A percentile compares a stretch with the other conserved stretches of the same genome.
Conservation (phyloP, 1,140 invertebrate species). For the Drosophila tristis region DNA sequence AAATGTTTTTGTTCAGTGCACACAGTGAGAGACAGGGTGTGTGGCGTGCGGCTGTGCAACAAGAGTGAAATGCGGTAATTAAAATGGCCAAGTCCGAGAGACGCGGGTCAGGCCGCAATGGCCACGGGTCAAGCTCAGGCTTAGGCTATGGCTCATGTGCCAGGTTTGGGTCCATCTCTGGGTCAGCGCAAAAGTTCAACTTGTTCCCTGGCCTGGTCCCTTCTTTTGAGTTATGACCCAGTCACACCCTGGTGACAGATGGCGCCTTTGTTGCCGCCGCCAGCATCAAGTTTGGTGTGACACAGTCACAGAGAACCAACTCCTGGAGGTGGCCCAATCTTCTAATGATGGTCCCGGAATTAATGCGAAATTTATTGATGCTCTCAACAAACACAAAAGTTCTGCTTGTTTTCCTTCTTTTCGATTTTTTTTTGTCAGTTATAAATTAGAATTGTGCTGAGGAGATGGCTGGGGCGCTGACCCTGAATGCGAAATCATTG, state of each 20-base stretch:
- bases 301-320: constrained; percentile 14
- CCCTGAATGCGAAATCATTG: constrained; percentile 48
- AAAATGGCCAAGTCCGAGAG: constrained; percentile 64
- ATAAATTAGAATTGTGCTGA: constrained; percentile 61
- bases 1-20: no score
- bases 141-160: background rate
- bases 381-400: constrained; percentile 47
- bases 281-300: constrained; percentile 53
- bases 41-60: constrained; percentile 17
- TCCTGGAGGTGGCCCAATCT: constrained; percentile 6
- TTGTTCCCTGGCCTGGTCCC: constrained; percentile 18
- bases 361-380: constrained; percentile 78
- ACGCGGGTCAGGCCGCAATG: constrained; percentile 44
- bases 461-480: no score
- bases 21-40: background rate
- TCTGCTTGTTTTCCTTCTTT: constrained; percentile 28
- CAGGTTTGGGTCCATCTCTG: constrained; percentile 25
- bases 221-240: constrained; percentile 70
- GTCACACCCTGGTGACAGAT: constrained; percentile 57
- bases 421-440: constrained; percentile 61
- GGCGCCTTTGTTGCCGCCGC: constrained; percentile 30
- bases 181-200: constrained; percentile 1
- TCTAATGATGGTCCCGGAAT: constrained; percentile 51
- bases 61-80: constrained; percentile 65
- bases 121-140: constrained; percentile 11